phyloP scores from a whole-genome alignment of 2,797 vertebrate genomes.

The Mastacembelus armatus region DNA sequence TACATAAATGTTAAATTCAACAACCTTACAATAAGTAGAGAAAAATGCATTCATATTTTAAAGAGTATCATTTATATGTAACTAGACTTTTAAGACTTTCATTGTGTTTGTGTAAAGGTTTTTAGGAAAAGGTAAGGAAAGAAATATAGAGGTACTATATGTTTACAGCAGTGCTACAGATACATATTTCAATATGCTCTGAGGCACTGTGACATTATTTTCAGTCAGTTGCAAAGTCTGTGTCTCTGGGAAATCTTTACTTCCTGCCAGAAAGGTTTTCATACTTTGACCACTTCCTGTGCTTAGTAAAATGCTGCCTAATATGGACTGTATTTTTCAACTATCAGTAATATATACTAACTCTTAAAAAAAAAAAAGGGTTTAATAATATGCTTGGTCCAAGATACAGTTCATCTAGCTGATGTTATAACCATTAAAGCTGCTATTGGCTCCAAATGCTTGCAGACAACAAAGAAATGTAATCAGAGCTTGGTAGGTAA shows the following conservation, averaged over 20 bases:
- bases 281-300: constrained; percentile 64
- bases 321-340: constrained; percentile 42
- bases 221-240: constrained; percentile 12
- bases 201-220: background rate
- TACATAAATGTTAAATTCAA: no score
- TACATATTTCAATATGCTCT: no score
- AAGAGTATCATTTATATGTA: no score
- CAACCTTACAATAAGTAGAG: no score
- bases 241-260: constrained; percentile 48
- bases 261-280: constrained; percentile 52
- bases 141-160: no score
- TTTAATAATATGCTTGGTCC: background rate
- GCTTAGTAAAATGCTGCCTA: constrained; percentile 27
- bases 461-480: constrained; percentile 2
- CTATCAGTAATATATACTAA: background rate
- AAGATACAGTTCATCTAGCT: background rate
- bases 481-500: background rate
- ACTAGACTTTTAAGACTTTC: no score
- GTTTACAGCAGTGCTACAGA: no score
- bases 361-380: background rate
- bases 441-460: background rate
- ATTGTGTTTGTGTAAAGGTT: no score
- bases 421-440: background rate
- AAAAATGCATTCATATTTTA: no score
- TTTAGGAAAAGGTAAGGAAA: no score